These are phyloP conservation scores for Drosophila subobscura DNA, from an alignment of 1,140 invertebrate species.

Conservation along the genomic window DNA sequence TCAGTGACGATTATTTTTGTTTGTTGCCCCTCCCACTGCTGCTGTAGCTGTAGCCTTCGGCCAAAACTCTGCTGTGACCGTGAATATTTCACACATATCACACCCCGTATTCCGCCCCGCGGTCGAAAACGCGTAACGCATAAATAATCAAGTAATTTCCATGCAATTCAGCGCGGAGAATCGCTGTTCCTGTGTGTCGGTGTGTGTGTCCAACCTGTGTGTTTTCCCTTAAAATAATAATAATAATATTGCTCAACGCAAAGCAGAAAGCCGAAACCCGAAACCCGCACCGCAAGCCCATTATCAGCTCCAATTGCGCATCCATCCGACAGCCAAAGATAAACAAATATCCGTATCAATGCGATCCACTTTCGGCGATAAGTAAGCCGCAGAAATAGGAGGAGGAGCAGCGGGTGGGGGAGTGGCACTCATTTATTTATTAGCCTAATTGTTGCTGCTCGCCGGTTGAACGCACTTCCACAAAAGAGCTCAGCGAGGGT, in stretches of 20 bases:
- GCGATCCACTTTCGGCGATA: conserved; percentile 33
- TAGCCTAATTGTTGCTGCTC: conserved; percentile 7
- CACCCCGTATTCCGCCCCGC: conserved; percentile 31
- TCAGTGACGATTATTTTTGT: conserved; percentile 13
- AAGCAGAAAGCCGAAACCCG: conserved; percentile 28
- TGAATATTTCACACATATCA: conserved; percentile 46
- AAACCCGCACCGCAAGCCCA: conserved; percentile 42
- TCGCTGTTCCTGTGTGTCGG: no score
- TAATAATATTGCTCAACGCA: conserved; percentile 31
- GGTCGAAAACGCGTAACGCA: conserved; percentile 53
- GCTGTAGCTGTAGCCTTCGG: conserved; percentile 38
- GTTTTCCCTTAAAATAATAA: not conserved
- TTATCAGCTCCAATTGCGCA: conserved; percentile 64
- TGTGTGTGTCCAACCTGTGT: not conserved
- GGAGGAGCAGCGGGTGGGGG: conserved; percentile 19
- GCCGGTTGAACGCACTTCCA: conserved; percentile 46
- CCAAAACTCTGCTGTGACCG: conserved; percentile 47
- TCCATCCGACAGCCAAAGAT: conserved; percentile 70
- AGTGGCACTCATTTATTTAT: conserved; percentile 27
- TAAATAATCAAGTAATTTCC: conserved; percentile 71
- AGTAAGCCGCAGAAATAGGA: conserved; percentile 50
- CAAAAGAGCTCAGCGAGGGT: conserved; percentile 18
- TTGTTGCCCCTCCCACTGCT: not conserved
- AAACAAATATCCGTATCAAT: conserved; percentile 69
- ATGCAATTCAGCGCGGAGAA: conserved; percentile 44